Evolutionary conservation across 2,888 invertebrate species (phyloP).

Genomic region (Diaperis boleti): DNA sequence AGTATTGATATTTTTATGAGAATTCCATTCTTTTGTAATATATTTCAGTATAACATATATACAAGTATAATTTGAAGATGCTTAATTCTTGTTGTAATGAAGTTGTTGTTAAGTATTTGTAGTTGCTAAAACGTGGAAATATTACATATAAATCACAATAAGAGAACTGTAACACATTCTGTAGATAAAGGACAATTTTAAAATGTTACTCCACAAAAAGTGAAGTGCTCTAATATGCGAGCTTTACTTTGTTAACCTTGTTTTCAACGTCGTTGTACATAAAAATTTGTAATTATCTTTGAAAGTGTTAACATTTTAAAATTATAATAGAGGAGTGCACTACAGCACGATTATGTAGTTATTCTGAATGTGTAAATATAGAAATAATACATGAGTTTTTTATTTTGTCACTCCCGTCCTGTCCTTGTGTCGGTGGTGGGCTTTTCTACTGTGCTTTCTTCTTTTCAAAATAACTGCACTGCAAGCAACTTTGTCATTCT

Average conservation of each 20-base stretch:
- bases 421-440: slow-evolving; percentile 39
- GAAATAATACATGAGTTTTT: slow-evolving; percentile 51
- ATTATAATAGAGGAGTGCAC: slow-evolving; percentile 49
- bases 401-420: slow-evolving; percentile 42
- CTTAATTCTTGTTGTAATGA: slow-evolving; percentile 39
- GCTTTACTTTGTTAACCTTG: slow-evolving; percentile 35
- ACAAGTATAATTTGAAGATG: slow-evolving; percentile 35
- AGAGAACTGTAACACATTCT: slow-evolving; percentile 43
- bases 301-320: slow-evolving; percentile 48
- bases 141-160: neutral
- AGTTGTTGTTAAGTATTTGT: slow-evolving; percentile 53
- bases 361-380: slow-evolving; percentile 64
- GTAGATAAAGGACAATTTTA: slow-evolving; percentile 46
- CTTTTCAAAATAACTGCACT: slow-evolving; percentile 27
- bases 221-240: slow-evolving; percentile 45
- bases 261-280: slow-evolving; percentile 50
- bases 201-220: slow-evolving; percentile 39
- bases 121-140: slow-evolving; percentile 23
- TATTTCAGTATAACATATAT: slow-evolving; percentile 36
- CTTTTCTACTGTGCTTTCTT: slow-evolving; percentile 37
- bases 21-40: slow-evolving; percentile 36
- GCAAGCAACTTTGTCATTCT: slow-evolving; percentile 1
- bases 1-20: slow-evolving; percentile 37
- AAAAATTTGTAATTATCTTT: slow-evolving; percentile 44
- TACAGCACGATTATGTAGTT: slow-evolving; percentile 55